Conservation (phyloP, 2,888 invertebrate species). For the Andrena bicolor region DNA sequence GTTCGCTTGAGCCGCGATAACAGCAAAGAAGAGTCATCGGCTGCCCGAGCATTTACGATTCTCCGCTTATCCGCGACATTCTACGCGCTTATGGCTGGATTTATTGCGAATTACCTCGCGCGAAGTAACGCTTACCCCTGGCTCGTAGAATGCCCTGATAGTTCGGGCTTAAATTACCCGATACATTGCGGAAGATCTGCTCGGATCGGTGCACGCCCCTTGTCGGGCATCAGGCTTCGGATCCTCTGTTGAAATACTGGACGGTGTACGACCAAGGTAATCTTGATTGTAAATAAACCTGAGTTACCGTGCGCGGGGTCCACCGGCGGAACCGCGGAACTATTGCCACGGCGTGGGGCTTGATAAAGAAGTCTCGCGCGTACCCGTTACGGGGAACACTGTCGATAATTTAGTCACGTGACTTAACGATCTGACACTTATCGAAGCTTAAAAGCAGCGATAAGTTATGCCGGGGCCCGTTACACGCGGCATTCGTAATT, state of each 20-base stretch:
- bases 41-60: constrained; percentile 37
- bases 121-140: constrained; percentile 30
- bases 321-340: background rate
- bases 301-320: background rate
- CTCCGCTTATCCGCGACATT: constrained; percentile 37
- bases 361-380: background rate
- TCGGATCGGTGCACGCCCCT: background rate
- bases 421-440: constrained; percentile 20
- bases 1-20: constrained; percentile 34
- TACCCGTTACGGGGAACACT: background rate
- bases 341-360: background rate
- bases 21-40: constrained; percentile 33
- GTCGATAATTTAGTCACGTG: constrained; percentile 26
- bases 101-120: constrained; percentile 50
- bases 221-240: background rate
- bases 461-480: background rate
- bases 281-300: constrained; percentile 10
- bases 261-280: constrained; percentile 2
- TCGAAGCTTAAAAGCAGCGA: constrained; percentile 25
- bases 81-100: constrained; percentile 34
- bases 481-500: background rate
- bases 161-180: background rate
- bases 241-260: background rate
- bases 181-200: constrained; percentile 14
- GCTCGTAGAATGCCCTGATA: constrained; percentile 16